Base-by-base conservation (phyloP, 2,797 vertebrate species). In the Toxotes lorentzi region DNA sequence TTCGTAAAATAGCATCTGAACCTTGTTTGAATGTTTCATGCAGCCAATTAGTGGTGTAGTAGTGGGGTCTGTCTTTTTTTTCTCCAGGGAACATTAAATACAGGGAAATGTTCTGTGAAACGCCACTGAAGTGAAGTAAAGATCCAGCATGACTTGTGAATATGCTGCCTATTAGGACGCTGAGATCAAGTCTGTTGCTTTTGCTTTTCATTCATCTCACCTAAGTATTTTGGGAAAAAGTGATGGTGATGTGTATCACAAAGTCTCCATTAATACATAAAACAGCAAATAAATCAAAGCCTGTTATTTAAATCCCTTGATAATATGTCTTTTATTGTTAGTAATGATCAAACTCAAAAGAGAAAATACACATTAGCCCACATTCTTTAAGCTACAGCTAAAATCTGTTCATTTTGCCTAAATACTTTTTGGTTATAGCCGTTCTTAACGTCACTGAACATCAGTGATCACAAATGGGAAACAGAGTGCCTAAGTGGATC, bases 21-120 rank as follows among this genome's bases (percentile, higher is more conserved):
- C 86, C 91, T 84, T 78, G 61, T 81, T 80, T 76, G 84, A 84
- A 85, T 79, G 86, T 89, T 86, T 87, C 77, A 58, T 71, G 63
- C 66, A 78, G 86, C 84, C 86, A 92, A 92, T 94, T 91, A 91
- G 87, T 12, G 58, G 59, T 34, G 38, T 62, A n/a, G 83, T 38
- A 24, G 76, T 23, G 9, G 66, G 67, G 38, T 82, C 63, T 78
- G 74, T 77, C 59, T n/a, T 78, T 76, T 57, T 7, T 12, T 79
- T 57, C 70, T 58, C 54, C 1, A 0, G 70, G 79, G 78, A 85
- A 70, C 81, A 78, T 83, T 87, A 82, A 88, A 90, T 56, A 77
- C 66, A 53, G 53, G 58, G 72, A 85, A 77, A 81, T 78, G 62
- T 77, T 77, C 65, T 78, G 73, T 78, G 75, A 79, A 88, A 88